Percentiles rank a stretch among this genome's conserved stretches.
Conservation (phyloP, 2,797 vertebrate genomes). For the Champsocephalus esox region DNA sequence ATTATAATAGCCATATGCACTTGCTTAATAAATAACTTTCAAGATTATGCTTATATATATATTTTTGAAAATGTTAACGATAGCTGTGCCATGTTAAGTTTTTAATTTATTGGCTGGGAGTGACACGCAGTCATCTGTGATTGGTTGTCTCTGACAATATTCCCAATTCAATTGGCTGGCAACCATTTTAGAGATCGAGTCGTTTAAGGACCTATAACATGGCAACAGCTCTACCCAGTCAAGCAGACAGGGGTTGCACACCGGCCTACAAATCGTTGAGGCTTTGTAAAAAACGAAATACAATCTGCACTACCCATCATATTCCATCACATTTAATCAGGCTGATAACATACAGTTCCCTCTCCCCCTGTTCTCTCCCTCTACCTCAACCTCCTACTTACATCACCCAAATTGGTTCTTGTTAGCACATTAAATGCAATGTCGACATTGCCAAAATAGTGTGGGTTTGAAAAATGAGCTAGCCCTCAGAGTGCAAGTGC, state of each 20-base stretch:
- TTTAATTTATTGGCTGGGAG: slow-evolving; percentile 67
- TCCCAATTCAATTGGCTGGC: slow-evolving; percentile 72
- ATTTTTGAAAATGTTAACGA: slow-evolving; percentile 76
- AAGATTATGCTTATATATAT: slow-evolving; percentile 82
- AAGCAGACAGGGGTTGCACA: slow-evolving; percentile 75
- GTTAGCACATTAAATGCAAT: slow-evolving; percentile 81
- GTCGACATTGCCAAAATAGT: slow-evolving; percentile 79
- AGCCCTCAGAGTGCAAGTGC: slow-evolving; percentile 67
- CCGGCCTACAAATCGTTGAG: slow-evolving; percentile 61
- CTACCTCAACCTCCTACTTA: slow-evolving; percentile 80
- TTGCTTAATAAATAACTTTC: slow-evolving; percentile 80
- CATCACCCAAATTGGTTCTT: slow-evolving; percentile 76
- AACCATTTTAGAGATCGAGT: slow-evolving; percentile 70
- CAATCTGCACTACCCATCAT: slow-evolving; percentile 78
- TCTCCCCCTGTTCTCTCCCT: slow-evolving; percentile 71
- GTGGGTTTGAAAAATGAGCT: slow-evolving; percentile 67
- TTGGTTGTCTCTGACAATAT: slow-evolving; percentile 71
- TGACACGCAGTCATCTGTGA: slow-evolving; percentile 64
- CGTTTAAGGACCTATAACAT: slow-evolving; percentile 78
- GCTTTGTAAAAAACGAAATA: slow-evolving; percentile 43
- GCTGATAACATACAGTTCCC: slow-evolving; percentile 66
- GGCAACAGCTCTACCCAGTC: slow-evolving; percentile 71
- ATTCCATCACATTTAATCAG: slow-evolving; percentile 72
- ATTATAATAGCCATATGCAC: slow-evolving; percentile 85
- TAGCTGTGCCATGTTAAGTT: slow-evolving; percentile 76